Evolutionary conservation across 1,140 invertebrate species (phyloP), one percentile per base, ranked within the genome.

Genomic region (Calycopis cecrops): DNA sequence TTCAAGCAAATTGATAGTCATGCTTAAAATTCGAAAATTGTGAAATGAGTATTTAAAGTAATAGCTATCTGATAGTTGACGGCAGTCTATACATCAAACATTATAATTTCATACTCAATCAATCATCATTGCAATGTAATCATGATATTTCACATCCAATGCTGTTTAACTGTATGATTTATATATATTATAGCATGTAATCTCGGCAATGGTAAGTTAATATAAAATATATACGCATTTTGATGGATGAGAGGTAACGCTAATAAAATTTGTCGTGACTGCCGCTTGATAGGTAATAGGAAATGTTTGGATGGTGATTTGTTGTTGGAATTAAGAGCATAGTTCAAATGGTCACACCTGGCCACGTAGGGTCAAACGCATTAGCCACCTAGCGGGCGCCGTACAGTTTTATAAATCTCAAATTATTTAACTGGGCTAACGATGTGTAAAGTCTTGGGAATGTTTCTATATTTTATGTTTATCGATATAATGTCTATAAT

Each of bases 221-320:
- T 34, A 51, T 17, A 37, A 38, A 12, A 37, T n/a, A 35, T 11
- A 18, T 51, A 53, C 28, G 21, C 14, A 21, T 33, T 63, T 71
- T 79, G 76, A 79, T 80, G 63, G 73, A 84, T 81, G 59, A 66
- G 55, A 58, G 66, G 67, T 80, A 73, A 81, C 76, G 68, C 64
- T 79, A 76, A 79, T 79, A 80, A 75, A 70, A 81, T 79, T 79
- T 85, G 77, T 84, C 82, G 80, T 84, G 80, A 84, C 82, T 79
- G 70, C 69, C 65, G 67, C 63, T 70, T 71, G 71, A 79, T 76
- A 65, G 72, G 70, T 79, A 71, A 79, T 85, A 77, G 79, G 75
- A 82, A 79, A 71, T 56, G 65, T 69, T 72, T 71, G 63, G 14
- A 64, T 73, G 69, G 73, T 83, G 77, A 85, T 85, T 82, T 73